A percentile compares a stretch with the other conserved stretches of the same genome.
Conservation (phyloP, 2,888 invertebrate genomes). For the Ferdinandea cuprea region DNA sequence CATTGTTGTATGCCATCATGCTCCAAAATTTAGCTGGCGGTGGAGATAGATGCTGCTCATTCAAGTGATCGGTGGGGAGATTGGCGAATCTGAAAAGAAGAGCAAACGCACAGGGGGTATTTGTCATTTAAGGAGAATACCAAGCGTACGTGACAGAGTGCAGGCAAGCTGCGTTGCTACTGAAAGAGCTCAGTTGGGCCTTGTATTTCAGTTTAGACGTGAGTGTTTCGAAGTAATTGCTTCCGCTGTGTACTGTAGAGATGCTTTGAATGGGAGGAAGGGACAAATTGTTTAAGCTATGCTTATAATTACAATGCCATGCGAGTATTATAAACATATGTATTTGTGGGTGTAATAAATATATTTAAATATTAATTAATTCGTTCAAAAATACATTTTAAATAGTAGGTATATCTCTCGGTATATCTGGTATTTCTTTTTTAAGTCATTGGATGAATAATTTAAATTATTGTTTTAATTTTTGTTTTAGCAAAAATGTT, state of each 20-base stretch:
- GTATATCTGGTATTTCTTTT: too few species aligned
- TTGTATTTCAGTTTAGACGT: slow-evolving; percentile 36
- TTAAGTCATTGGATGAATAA: too few species aligned
- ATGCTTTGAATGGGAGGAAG: not conserved
- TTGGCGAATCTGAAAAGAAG: slow-evolving; percentile 83
- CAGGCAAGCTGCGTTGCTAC: slow-evolving; percentile 48
- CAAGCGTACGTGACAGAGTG: slow-evolving; percentile 71
- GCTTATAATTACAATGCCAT: too few species aligned
- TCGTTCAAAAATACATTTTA: too few species aligned
- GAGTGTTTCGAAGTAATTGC: slow-evolving; percentile 43
- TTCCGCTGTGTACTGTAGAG: slow-evolving; percentile 32
- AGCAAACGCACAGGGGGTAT: slow-evolving; percentile 10
- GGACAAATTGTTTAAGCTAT: not conserved
- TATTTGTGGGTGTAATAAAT: not conserved
- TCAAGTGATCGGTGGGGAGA: slow-evolving; percentile 84
- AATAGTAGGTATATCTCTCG: too few species aligned
- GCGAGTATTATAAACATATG: not conserved
- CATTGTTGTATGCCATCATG: slow-evolving; percentile 95
- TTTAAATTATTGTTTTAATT: too few species aligned
- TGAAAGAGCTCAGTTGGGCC: slow-evolving; percentile 33
- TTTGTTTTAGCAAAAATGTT: too few species aligned
- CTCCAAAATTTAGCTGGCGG: slow-evolving; percentile 88
- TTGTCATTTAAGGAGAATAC: slow-evolving; percentile 60
- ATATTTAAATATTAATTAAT: too few species aligned
- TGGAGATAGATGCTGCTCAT: slow-evolving; percentile 87